Evolutionary conservation across 2,888 invertebrate genomes (phyloP), one percentile per base, ranked within the genome.

Genomic region (Ypsolopha scabrella): DNA sequence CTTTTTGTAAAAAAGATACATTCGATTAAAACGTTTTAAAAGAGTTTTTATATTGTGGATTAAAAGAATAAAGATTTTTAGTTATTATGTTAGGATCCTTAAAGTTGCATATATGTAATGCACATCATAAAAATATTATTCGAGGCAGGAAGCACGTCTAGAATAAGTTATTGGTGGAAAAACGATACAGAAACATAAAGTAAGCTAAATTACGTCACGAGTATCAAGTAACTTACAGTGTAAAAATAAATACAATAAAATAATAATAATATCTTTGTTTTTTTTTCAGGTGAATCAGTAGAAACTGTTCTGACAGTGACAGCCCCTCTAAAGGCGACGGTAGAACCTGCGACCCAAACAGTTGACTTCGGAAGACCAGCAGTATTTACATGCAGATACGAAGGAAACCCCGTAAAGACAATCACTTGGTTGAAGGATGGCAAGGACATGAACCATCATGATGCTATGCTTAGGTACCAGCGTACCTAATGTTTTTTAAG

Each of bases 391-490:
- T 98, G 98, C 87, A 93, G 93, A 77, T 94, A 93, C 64, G 92
- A 93, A 81, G 94, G 94, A 63, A 96, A 97, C 72, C 97, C 97
- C 8, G 93, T 97, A 53, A 95, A 95, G 72, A 94, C 94, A 1
- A 90, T 97, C 57, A 93, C 92, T 52, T 98, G 98, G 98, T 87
- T 95, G 57, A 97, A 97, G 79, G 96, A 98, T 73, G 96, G 97
- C 59, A 93, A 93, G 76, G 91, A 92, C 53, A 89, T 98, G 66
- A 92, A 92, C 54, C 93, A 94, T 65, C 92, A 92, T 62, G 95
- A 96, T 64, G 90, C 93, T 6, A 90, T 93, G 52, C 81, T 97
- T 45, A 88, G 87, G 87, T 87, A 64, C 43, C 2, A 24, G 2
- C 24, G 24, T 3, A 24, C n/a, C n/a, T n/a, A n/a, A n/a, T n/a